Evolutionary conservation across 2,113 vertebrate genomes (phyloP).

Genomic region (Perccottus glenii): DNA sequence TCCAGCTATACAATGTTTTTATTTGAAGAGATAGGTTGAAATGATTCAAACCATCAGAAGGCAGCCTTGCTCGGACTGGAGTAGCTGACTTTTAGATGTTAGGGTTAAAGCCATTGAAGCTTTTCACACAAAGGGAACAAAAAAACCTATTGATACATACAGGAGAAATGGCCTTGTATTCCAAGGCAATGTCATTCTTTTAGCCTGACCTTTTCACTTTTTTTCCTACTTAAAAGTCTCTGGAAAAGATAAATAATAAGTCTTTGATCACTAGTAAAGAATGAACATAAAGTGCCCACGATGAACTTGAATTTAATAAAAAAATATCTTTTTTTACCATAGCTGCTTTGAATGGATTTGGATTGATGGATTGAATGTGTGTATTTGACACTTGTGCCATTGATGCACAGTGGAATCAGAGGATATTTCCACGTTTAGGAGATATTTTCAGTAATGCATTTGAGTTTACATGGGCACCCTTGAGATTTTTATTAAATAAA

Average conservation of each 20-base stretch:
- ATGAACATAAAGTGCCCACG: background rate
- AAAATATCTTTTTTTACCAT: background rate
- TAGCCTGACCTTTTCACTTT: conserved; percentile 7
- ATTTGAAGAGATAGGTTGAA: conserved; percentile 60
- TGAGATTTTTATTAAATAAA: no score
- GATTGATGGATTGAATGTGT: no score
- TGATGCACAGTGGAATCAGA: background rate
- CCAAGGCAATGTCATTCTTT: conserved; percentile 11
- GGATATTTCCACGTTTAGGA: no score
- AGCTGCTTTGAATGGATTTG: background rate
- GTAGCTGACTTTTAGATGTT: conserved; percentile 28
- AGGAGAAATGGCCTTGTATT: conserved; percentile 21
- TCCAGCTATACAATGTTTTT: conserved; percentile 65
- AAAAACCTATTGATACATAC: conserved; percentile 14
- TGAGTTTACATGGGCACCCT: no score
- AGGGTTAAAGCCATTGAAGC: conserved; percentile 20
- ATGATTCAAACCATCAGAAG: conserved; percentile 67
- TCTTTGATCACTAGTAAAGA: conserved; percentile 7
- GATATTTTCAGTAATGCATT: no score
- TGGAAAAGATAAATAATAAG: conserved; percentile 15
- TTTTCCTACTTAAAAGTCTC: conserved; percentile 7
- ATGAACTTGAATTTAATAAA: background rate
- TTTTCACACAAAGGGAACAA: conserved; percentile 30
- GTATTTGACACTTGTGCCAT: background rate
- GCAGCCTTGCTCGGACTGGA: conserved; percentile 40